A percentile compares a stretch with the other conserved stretches of the same genome.
Evolutionary conservation across 2,888 invertebrate genomes (phyloP).

Genomic region (Meliscaeva auricollis): DNA sequence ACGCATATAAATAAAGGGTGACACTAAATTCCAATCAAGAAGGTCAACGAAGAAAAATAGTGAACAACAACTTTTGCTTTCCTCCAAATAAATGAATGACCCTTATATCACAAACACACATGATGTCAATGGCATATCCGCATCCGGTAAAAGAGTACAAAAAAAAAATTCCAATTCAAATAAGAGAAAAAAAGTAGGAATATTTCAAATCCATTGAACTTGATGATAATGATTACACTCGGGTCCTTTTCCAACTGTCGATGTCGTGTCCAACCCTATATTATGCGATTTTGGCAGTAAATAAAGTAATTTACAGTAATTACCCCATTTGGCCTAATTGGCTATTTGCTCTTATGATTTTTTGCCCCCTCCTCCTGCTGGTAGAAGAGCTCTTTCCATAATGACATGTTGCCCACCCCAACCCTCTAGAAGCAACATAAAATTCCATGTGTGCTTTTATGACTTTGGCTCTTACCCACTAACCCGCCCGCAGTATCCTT

Average conservation of each 20-base stretch:
- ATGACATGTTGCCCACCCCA: not conserved
- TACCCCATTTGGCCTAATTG: constrained; percentile 74
- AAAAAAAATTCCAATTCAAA: not conserved
- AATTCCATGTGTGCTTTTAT: constrained; percentile 53
- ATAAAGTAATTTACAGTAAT: constrained; percentile 76
- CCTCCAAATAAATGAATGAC: constrained; percentile 1
- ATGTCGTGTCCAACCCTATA: not conserved
- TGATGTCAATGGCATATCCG: not conserved
- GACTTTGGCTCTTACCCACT: constrained; percentile 7
- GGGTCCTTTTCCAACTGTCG: constrained; percentile 29
- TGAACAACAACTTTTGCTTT: constrained; percentile 41
- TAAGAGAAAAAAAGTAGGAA: not conserved
- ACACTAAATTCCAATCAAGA: constrained; percentile 53
- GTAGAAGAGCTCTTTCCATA: not conserved
- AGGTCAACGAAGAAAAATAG: constrained; percentile 33
- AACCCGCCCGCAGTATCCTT: constrained; percentile 39
- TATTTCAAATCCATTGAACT: constrained; percentile 72
- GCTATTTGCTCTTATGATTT: constrained; percentile 74
- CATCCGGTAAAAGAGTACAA: constrained; percentile 3
- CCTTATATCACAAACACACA: constrained; percentile 9
- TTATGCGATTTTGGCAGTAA: constrained; percentile 65
- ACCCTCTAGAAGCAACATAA: constrained; percentile 50
- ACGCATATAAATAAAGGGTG: constrained; percentile 16
- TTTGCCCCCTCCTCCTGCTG: constrained; percentile 1
- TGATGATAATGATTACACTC: constrained; percentile 65